Conservation (phyloP, 2,797 vertebrate species). For the Synaphobranchus kaupii region DNA sequence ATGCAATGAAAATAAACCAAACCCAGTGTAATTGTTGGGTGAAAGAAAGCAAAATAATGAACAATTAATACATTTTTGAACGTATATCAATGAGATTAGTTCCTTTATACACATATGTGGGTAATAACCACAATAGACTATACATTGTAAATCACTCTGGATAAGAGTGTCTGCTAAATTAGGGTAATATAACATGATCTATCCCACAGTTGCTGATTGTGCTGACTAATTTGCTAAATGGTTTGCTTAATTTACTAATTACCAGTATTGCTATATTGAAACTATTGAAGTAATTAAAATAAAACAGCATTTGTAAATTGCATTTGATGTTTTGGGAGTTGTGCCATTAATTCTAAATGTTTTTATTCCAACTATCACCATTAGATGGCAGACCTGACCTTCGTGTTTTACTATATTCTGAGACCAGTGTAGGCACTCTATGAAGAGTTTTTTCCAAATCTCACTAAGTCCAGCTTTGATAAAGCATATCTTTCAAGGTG, state of each 20-base stretch:
- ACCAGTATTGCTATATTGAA: neutral
- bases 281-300: neutral
- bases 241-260: neutral
- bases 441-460: too few species aligned
- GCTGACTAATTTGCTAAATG: neutral
- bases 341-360: neutral
- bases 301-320: neutral
- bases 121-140: too few species aligned
- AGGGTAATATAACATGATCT: neutral
- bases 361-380: constrained; percentile 37
- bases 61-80: neutral
- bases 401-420: neutral
- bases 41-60: neutral
- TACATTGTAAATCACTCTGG: too few species aligned
- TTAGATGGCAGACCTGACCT: constrained; percentile 64
- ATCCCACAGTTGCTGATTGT: neutral
- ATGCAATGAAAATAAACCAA: neutral
- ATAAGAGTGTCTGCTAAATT: too few species aligned
- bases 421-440: neutral
- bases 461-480: too few species aligned
- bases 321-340: neutral
- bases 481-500: too few species aligned
- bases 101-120: too few species aligned
- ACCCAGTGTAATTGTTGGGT: neutral
- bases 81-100: too few species aligned